These are phyloP conservation scores for Alligator mississippiensis DNA, from an alignment of 2,113 vertebrate species.

Conservation along the genomic window DNA sequence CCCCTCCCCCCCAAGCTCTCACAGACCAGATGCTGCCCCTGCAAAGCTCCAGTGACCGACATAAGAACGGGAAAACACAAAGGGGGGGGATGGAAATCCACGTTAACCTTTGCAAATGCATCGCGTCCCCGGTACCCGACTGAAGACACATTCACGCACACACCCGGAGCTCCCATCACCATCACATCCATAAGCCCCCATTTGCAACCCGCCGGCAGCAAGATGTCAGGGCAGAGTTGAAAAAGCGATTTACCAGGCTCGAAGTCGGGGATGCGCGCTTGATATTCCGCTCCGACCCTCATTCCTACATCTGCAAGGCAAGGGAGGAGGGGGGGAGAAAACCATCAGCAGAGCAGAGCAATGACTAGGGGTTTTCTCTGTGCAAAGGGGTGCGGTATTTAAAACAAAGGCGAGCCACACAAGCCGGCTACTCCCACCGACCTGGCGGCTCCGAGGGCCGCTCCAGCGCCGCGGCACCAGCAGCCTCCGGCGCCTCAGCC, in stretches of 20 bases:
- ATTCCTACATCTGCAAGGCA: constrained; percentile 94
- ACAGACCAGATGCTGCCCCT: neutral
- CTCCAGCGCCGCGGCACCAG: neutral
- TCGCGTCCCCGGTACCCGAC: neutral
- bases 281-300: constrained; percentile 95
- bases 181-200: constrained; percentile 6
- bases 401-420: too few species aligned
- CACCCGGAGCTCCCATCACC: neutral
- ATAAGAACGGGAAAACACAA: constrained; percentile 36
- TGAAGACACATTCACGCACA: constrained; percentile 1
- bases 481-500: neutral
- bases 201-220: constrained; percentile 34
- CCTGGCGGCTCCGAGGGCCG: neutral
- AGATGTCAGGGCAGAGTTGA: constrained; percentile 45
- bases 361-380: too few species aligned
- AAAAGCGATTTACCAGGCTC: constrained; percentile 86
- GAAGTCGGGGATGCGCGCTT: constrained; percentile 93
- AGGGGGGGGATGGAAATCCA: neutral
- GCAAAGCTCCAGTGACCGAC: constrained; percentile 14
- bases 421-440: neutral
- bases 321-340: neutral
- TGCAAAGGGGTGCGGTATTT: too few species aligned
- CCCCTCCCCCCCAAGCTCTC: neutral
- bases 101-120: constrained; percentile 22
- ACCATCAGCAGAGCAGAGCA: too few species aligned